Conservation (phyloP, 2,113 vertebrate species). For the Lamprotornis superbus region DNA sequence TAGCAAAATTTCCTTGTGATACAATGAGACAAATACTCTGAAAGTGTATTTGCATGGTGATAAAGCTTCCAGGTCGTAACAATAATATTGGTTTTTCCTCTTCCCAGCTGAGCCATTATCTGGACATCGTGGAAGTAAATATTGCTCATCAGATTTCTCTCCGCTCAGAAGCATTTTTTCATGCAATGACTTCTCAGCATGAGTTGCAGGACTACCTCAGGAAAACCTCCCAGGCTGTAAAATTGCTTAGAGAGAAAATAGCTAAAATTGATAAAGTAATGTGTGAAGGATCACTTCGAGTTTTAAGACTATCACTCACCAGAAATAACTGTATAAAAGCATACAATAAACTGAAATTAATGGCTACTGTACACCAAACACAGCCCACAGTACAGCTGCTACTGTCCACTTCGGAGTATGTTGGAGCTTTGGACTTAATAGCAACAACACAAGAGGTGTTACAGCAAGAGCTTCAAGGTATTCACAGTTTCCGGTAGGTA, state of each 20-base stretch:
- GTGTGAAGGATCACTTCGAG: constrained; percentile 89
- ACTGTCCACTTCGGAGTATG: constrained; percentile 93
- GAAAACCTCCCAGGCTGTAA: constrained; percentile 90
- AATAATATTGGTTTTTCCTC: background rate
- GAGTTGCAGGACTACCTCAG: constrained; percentile 97
- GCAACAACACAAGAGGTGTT: constrained; percentile 96
- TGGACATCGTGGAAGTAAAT: constrained; percentile 98
- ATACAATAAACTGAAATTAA: constrained; percentile 94
- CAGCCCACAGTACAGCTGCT: constrained; percentile 98
- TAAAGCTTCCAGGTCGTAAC: background rate
- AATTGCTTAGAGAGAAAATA: constrained; percentile 88
- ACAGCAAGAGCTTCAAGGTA: constrained; percentile 96
- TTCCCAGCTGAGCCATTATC: constrained; percentile 93
- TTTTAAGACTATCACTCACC: constrained; percentile 85
- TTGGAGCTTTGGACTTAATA: constrained; percentile 96
- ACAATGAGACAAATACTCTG: background rate
- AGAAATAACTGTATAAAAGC: constrained; percentile 90
- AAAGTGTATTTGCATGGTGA: background rate
- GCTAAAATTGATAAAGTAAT: constrained; percentile 88
- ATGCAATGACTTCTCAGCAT: constrained; percentile 98
- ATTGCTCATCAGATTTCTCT: constrained; percentile 98
- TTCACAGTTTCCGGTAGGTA: constrained; percentile 94
- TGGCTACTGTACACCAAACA: constrained; percentile 98
- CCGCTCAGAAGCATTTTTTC: constrained; percentile 98
- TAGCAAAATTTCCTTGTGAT: background rate